Evolutionary conservation across 2,113 vertebrate genomes (phyloP), one percentile per base, ranked within the genome.

Genomic region (Galbula dea): DNA sequence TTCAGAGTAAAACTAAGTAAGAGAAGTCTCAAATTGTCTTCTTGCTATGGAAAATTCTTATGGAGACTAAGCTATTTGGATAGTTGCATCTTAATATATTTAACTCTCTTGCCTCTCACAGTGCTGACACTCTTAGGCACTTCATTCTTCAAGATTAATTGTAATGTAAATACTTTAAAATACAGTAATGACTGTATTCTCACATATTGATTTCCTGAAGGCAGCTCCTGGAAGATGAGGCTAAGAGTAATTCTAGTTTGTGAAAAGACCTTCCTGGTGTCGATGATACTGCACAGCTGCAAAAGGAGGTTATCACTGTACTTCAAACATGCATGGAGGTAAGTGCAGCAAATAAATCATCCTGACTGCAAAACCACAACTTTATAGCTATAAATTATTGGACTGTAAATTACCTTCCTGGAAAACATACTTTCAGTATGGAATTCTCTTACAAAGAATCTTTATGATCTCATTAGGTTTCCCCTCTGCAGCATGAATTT

Each of bases 401-500:
- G 37, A 57, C 43, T 2, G 7, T 92, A 93, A 90, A 93, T 92
- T 90, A 90, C 55, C 19, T 83, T 82, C 67, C 58, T 63, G 36
- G 51, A 93, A 96, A 95, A 90, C 26, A 88, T 75, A 66, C 9
- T 90, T 93, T 90, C 69, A 52, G 20, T 66, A 27, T 79, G 62
- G 63, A 88, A 81, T 88, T 92, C 49, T 93, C 51, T 83, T 68
- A n/a, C 24, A 79, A 71, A 45, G 75, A 92, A 73, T 82, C 69
- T 95, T 96, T 94, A 95, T 82, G 86, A 58, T 91, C 67, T 92
- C 72, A 91, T 95, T 93, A 90, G 54, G 3, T 90, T 94, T 88
- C 34, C 22, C 26, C 34, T 80, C 92, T 87, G 80, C 11, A 3
- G 41, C 24, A 94, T 41, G 90, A 91, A 92, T 91, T 78, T 96